These are phyloP conservation scores for Serinus canaria DNA, from an alignment of 2,113 vertebrate genomes.

Conservation along the genomic window DNA sequence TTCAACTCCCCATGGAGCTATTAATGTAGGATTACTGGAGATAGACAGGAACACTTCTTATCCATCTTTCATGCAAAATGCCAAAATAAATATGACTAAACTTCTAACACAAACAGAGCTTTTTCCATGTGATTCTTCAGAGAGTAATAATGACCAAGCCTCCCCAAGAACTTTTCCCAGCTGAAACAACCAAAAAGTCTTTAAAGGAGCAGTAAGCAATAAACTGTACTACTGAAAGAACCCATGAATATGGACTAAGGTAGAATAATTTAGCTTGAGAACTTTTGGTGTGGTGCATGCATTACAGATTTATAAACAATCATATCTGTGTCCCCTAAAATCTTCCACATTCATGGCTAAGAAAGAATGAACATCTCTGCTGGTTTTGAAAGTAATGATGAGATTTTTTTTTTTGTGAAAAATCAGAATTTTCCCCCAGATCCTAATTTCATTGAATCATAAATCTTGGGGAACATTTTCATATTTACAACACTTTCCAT, in stretches of 20 bases:
- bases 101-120: background rate
- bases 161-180: background rate
- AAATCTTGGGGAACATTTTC: background rate
- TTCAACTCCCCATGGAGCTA: background rate
- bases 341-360: background rate
- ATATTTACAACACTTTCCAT: background rate
- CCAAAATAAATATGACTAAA: conserved; percentile 14
- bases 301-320: background rate
- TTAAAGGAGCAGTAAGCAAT: background rate
- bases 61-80: background rate
- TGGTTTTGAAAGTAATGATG: background rate
- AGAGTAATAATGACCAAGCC: background rate
- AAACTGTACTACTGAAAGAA: background rate
- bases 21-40: conserved; percentile 14
- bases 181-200: background rate
- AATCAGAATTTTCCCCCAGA: background rate
- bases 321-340: background rate
- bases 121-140: background rate
- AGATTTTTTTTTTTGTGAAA: background rate
- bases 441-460: background rate
- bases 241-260: background rate
- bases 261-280: background rate
- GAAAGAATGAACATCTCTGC: background rate
- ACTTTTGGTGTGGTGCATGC: background rate
- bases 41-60: background rate